phyloP scores from a whole-genome alignment of 2,797 vertebrate species.

The Chaetodon trifasciatus region DNA sequence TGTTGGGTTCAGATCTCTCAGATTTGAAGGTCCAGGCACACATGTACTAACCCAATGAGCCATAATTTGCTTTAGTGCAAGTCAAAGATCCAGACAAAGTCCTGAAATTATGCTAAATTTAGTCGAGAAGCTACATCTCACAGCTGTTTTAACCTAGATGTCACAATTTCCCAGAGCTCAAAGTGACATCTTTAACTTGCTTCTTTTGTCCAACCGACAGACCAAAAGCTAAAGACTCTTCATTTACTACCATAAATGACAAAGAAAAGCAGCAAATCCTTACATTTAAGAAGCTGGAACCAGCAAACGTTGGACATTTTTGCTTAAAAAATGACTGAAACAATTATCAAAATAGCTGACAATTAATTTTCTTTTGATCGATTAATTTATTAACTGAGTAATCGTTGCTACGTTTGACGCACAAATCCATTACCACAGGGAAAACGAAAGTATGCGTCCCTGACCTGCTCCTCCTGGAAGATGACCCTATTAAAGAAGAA shows the following conservation, averaged over 20 bases:
- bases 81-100: background rate
- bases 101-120: background rate
- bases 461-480: slow-evolving; percentile 96
- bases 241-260: too few species aligned
- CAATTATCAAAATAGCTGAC: too few species aligned
- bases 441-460: slow-evolving; percentile 28
- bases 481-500: slow-evolving; percentile 94
- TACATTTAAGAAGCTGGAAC: too few species aligned
- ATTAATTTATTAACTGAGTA: background rate
- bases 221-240: too few species aligned
- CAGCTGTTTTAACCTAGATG: background rate
- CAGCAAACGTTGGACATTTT: too few species aligned
- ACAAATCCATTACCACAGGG: background rate
- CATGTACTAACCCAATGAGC: background rate
- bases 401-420: background rate
- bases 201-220: too few species aligned
- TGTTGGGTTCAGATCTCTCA: background rate
- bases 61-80: background rate
- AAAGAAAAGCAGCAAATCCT: too few species aligned
- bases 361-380: too few species aligned
- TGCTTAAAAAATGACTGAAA: too few species aligned
- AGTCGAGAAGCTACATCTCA: too few species aligned
- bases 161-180: too few species aligned
- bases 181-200: too few species aligned
- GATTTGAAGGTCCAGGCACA: background rate